phyloP scores from a whole-genome alignment of 2,113 vertebrate genomes.

The Hyla sarda region DNA sequence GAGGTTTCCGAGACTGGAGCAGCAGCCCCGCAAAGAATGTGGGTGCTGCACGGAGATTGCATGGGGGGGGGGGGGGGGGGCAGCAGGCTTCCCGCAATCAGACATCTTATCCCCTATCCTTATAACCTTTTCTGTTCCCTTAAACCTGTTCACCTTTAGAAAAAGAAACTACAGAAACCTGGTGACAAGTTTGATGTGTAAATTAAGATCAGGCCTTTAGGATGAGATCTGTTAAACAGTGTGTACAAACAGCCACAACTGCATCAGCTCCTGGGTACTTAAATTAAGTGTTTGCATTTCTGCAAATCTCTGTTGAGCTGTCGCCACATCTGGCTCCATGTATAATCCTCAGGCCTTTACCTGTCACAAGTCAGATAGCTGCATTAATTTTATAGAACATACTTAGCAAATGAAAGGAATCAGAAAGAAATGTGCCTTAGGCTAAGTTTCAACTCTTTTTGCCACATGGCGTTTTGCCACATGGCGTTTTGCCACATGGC shows the following conservation, averaged over 20 bases:
- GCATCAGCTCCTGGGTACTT: not conserved
- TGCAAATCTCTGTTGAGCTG: constrained; percentile 6
- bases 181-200: constrained; percentile 33
- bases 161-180: not conserved
- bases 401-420: too few species aligned
- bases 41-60: too few species aligned
- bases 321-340: constrained; percentile 7
- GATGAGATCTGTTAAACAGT: not conserved
- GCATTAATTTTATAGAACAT: too few species aligned
- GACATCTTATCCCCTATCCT: too few species aligned
- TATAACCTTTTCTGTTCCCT: not conserved
- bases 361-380: constrained; percentile 19
- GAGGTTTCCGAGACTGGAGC: too few species aligned
- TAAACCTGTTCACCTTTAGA: not conserved
- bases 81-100: too few species aligned
- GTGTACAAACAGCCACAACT: constrained; percentile 2
- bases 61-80: too few species aligned
- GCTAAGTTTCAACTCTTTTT: too few species aligned
- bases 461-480: too few species aligned
- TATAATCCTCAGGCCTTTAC: not conserved
- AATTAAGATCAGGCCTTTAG: constrained; percentile 14
- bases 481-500: too few species aligned
- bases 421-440: too few species aligned
- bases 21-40: too few species aligned
- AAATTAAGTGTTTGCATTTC: not conserved